Evolutionary conservation across 2,797 vertebrate species (phyloP).

Genomic region (Adelosebastes latens): DNA sequence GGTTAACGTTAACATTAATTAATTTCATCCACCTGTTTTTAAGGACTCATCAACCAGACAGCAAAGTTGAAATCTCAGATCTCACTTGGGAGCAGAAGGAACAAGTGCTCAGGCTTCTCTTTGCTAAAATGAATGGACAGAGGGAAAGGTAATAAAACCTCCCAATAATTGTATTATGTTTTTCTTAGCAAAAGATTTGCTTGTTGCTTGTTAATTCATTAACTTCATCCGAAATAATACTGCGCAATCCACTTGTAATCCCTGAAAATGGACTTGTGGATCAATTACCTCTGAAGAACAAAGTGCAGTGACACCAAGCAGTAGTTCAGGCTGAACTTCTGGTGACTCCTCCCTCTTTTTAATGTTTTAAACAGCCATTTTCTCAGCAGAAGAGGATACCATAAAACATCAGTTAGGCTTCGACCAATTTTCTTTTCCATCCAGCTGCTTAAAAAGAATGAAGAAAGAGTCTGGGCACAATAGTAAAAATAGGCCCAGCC

Average conservation of each 20-base stretch:
- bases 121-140: constrained; percentile 91
- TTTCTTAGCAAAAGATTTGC: constrained; percentile 20
- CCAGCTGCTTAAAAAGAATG: constrained; percentile 81
- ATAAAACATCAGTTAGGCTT: constrained; percentile 84
- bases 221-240: constrained; percentile 40
- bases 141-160: constrained; percentile 77
- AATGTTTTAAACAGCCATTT: constrained; percentile 82
- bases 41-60: constrained; percentile 81
- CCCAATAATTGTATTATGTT: constrained; percentile 11
- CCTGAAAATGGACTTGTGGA: constrained; percentile 41
- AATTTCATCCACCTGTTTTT: constrained; percentile 32
- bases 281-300: constrained; percentile 59
- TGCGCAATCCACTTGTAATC: constrained; percentile 41
- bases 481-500: constrained; percentile 85
- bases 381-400: constrained; percentile 82
- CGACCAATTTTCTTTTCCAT: constrained; percentile 83
- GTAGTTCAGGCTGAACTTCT: constrained; percentile 57
- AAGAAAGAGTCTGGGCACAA: constrained; percentile 82
- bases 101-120: constrained; percentile 87
- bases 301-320: constrained; percentile 56
- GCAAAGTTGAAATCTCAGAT: constrained; percentile 86
- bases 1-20: not conserved
- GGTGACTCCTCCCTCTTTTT: constrained; percentile 80
- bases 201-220: constrained; percentile 16
- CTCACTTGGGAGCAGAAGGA: constrained; percentile 95